Percentiles rank a stretch among this genome's conserved stretches.
Conservation (phyloP, 2,888 invertebrate genomes). For the Masnerella sp. region DNA sequence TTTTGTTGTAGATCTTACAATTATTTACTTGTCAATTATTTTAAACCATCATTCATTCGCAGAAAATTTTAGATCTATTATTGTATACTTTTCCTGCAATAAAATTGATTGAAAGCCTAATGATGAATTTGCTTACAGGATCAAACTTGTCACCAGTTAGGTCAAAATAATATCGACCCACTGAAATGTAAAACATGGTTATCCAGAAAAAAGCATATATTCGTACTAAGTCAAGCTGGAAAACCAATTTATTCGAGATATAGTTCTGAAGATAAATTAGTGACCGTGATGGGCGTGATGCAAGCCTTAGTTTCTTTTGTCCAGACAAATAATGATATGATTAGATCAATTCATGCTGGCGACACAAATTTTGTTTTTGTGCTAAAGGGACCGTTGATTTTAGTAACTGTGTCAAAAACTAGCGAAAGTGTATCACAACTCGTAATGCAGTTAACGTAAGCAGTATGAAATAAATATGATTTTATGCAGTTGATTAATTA, state of each 20-base stretch:
- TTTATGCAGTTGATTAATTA: neutral
- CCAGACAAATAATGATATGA: conserved; percentile 89
- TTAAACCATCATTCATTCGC: no score
- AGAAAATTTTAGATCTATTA: no score
- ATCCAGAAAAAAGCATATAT: conserved; percentile 92
- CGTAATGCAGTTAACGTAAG: conserved; percentile 90
- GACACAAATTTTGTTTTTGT: conserved; percentile 94
- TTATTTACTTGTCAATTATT: no score
- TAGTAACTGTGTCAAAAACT: conserved; percentile 91
- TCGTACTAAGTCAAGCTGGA: conserved; percentile 96
- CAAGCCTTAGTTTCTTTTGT: conserved; percentile 95
- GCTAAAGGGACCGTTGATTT: conserved; percentile 92
- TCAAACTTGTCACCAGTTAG: conserved; percentile 71
- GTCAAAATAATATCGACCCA: conserved; percentile 78
- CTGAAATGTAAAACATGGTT: conserved; percentile 86
- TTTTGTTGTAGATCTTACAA: no score
- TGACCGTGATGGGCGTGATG: conserved; percentile 95
- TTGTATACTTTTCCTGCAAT: no score
- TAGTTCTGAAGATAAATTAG: conserved; percentile 90
- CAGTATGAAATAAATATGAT: no score
- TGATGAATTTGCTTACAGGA: conserved; percentile 66
- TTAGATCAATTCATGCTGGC: conserved; percentile 91
- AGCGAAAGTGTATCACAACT: conserved; percentile 91
- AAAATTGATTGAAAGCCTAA: no score
- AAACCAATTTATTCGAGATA: conserved; percentile 97